Percentiles rank a stretch among this genome's conserved stretches.
Conservation (phyloP, 1,140 invertebrate species). For the Drosophila kikkawai region DNA sequence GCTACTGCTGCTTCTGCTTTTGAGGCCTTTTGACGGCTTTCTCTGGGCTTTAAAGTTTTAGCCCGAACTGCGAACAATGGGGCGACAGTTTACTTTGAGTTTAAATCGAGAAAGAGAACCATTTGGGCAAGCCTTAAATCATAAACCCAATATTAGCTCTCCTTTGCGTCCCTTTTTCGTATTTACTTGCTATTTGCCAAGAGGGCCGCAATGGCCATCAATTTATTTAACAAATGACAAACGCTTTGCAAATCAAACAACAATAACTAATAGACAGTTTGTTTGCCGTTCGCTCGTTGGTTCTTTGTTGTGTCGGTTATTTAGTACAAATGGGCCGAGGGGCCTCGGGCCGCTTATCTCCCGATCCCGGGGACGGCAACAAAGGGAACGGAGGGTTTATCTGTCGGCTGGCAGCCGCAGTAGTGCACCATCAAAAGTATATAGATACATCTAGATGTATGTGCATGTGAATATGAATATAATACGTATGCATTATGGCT, state of each 20-base stretch:
- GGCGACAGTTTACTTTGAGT: constrained; percentile 1
- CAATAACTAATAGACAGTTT: constrained; percentile 79
- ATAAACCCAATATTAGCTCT: constrained; percentile 41
- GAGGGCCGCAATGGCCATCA: constrained; percentile 72
- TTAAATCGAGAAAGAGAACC: background rate
- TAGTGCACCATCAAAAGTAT: constrained; percentile 60
- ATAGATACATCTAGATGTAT: constrained; percentile 18
- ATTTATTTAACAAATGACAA: constrained; percentile 83
- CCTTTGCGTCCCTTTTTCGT: constrained; percentile 14
- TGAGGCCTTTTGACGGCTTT: constrained; percentile 34
- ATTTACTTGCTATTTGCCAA: constrained; percentile 64
- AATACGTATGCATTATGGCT: constrained; percentile 59
- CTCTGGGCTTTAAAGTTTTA: constrained; percentile 33
- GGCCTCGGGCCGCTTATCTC: constrained; percentile 59
- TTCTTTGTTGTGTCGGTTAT: constrained; percentile 60
- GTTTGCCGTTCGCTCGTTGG: constrained; percentile 51
- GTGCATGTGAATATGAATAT: constrained; percentile 21
- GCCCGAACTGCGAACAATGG: constrained; percentile 19
- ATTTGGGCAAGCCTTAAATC: constrained; percentile 23
- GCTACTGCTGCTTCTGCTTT: constrained; percentile 16
- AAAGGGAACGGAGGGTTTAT: constrained; percentile 42
- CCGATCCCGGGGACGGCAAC: constrained; percentile 29
- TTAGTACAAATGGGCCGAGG: constrained; percentile 68
- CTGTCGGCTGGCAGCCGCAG: constrained; percentile 44
- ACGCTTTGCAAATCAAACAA: constrained; percentile 80